phyloP scores from a whole-genome alignment of 2,113 vertebrate species.

The Calyptomena viridis region DNA sequence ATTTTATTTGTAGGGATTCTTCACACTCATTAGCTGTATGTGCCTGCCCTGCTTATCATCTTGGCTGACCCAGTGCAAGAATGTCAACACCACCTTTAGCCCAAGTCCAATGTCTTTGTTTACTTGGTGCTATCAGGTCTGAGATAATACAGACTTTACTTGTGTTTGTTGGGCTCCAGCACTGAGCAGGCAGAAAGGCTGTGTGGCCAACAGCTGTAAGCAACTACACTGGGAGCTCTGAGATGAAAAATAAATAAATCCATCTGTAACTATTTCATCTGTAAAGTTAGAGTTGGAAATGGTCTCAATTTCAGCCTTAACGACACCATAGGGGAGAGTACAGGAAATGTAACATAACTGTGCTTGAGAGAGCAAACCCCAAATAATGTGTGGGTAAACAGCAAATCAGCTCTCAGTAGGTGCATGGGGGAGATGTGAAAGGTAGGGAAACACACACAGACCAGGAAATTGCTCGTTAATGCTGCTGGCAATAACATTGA shows the following conservation, averaged over 20 bases:
- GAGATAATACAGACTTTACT: background rate
- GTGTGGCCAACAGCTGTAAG: background rate
- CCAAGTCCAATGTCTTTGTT: background rate
- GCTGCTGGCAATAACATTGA: background rate
- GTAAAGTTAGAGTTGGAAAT: background rate
- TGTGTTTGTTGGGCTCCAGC: background rate
- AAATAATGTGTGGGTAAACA: background rate
- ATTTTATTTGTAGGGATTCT: background rate
- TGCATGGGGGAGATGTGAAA: background rate
- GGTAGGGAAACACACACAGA: background rate
- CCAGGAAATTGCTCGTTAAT: background rate
- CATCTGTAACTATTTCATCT: background rate
- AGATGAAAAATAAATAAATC: background rate
- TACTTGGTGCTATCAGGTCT: background rate
- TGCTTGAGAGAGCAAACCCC: background rate
- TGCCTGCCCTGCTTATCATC: background rate
- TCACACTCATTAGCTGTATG: background rate
- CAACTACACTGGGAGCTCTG: background rate
- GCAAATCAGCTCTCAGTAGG: background rate
- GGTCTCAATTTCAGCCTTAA: background rate
- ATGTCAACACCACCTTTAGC: background rate
- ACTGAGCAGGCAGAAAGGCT: background rate
- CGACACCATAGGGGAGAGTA: background rate
- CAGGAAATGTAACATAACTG: background rate
- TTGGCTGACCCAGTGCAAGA: background rate